A percentile compares a stretch with the other conserved stretches of the same genome.
These are phyloP conservation scores for Passer domesticus DNA, from an alignment of 2,113 vertebrate species.

Conservation along the genomic window DNA sequence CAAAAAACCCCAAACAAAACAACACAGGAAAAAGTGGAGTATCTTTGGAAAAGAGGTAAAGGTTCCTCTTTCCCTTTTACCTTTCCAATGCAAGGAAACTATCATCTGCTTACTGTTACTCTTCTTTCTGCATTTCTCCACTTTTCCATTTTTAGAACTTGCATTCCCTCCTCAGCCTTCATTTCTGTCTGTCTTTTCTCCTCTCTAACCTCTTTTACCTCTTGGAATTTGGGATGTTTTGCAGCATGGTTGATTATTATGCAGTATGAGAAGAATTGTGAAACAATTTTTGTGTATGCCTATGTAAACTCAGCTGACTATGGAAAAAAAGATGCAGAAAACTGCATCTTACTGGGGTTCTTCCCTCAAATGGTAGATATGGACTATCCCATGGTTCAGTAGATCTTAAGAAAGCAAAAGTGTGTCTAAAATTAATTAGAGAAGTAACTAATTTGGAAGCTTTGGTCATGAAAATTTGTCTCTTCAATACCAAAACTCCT, in stretches of 20 bases:
- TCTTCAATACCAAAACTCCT: neutral
- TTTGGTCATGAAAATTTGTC: neutral
- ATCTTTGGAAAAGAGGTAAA: neutral
- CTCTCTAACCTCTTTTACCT: neutral
- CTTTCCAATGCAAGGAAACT: neutral
- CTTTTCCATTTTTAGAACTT: neutral
- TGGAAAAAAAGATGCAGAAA: neutral
- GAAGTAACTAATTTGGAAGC: neutral
- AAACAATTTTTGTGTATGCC: neutral
- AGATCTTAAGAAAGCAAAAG: neutral
- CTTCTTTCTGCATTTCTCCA: neutral
- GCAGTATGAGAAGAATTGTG: neutral
- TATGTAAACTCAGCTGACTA: neutral
- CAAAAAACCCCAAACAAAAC: neutral
- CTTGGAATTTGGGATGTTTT: neutral
- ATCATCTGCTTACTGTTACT: neutral
- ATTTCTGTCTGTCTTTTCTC: neutral
- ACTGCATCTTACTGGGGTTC: neutral
- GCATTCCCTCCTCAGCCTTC: neutral
- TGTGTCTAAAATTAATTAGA: neutral
- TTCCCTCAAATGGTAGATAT: neutral
- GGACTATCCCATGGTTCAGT: fast-evolving
- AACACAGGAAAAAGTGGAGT: neutral
- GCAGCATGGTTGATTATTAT: neutral
- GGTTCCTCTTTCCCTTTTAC: neutral